These are phyloP conservation scores for Brotula barbata DNA, from an alignment of 2,797 vertebrate species.

Conservation along the genomic window DNA sequence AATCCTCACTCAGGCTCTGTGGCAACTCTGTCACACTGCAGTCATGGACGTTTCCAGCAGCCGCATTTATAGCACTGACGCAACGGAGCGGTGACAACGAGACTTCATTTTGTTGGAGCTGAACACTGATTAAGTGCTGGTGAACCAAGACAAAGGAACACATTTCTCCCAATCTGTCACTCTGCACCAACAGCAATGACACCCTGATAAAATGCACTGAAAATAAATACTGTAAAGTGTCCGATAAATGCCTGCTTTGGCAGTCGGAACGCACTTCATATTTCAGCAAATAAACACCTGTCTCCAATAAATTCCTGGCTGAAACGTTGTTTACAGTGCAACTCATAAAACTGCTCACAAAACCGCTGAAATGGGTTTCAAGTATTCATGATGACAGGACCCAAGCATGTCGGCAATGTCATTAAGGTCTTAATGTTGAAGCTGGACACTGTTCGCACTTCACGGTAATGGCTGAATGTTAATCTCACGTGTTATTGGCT, in stretches of 20 bases:
- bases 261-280: slow-evolving; percentile 19
- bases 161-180: slow-evolving; percentile 3
- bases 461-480: slow-evolving; percentile 11
- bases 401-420: slow-evolving; percentile 10
- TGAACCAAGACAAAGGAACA: not conserved
- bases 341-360: slow-evolving; percentile 42
- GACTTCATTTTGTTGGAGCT: too few species aligned
- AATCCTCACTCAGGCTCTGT: too few species aligned
- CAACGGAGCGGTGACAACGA: too few species aligned
- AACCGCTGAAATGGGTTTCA: slow-evolving; percentile 33
- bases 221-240: slow-evolving; percentile 18
- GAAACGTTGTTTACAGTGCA: slow-evolving; percentile 35
- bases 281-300: slow-evolving; percentile 43
- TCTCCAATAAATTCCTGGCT: slow-evolving; percentile 23
- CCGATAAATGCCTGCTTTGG: slow-evolving; percentile 27
- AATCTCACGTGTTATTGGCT: slow-evolving; percentile 9
- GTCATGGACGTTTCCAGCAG: too few species aligned
- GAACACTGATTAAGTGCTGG: too few species aligned
- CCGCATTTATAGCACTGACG: too few species aligned
- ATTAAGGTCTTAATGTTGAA: slow-evolving; percentile 28
- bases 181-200: not conserved
- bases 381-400: slow-evolving; percentile 21
- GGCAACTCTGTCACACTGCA: too few species aligned
- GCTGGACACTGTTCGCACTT: slow-evolving; percentile 12
- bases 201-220: not conserved